phyloP scores from a whole-genome alignment of 2,888 invertebrate species.

The Amphipoea oculea region DNA sequence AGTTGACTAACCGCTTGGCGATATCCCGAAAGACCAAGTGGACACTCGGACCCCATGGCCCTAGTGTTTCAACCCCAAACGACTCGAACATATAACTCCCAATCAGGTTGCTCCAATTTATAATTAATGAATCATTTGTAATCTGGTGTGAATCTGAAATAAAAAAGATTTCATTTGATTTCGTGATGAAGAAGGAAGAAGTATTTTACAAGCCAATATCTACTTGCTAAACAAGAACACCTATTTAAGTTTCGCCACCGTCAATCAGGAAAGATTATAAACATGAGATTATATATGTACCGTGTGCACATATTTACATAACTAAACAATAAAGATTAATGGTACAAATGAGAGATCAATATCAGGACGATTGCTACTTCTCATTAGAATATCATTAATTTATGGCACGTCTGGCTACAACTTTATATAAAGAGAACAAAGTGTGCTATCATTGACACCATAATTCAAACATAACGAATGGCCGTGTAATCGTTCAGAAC shows the following conservation, averaged over 20 bases:
- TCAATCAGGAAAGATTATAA: slow-evolving; percentile 36
- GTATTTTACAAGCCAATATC: not conserved
- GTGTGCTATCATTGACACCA: slow-evolving; percentile 55
- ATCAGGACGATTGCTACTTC: slow-evolving; percentile 40
- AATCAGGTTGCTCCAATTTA: too few species aligned
- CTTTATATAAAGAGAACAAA: slow-evolving; percentile 53
- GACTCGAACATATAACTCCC: too few species aligned
- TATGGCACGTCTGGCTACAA: slow-evolving; percentile 35
- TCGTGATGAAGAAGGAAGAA: not conserved
- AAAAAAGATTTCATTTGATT: not conserved
- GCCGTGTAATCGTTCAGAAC: slow-evolving; percentile 57
- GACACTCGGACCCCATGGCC: too few species aligned
- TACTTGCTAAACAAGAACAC: not conserved
- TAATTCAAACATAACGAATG: slow-evolving; percentile 55
- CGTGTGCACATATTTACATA: slow-evolving; percentile 54
- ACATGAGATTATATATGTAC: slow-evolving; percentile 50
- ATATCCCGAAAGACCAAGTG: too few species aligned
- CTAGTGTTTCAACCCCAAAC: too few species aligned
- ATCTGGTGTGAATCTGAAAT: not conserved
- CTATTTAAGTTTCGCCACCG: slow-evolving; percentile 10
- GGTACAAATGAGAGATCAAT: slow-evolving; percentile 47
- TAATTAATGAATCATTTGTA: not conserved
- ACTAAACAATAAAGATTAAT: slow-evolving; percentile 57
- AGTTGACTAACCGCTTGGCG: too few species aligned
- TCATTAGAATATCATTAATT: slow-evolving; percentile 41